These are phyloP conservation scores for Drosophila busckii DNA, from an alignment of 1,140 invertebrate species.

Conservation along the genomic window DNA sequence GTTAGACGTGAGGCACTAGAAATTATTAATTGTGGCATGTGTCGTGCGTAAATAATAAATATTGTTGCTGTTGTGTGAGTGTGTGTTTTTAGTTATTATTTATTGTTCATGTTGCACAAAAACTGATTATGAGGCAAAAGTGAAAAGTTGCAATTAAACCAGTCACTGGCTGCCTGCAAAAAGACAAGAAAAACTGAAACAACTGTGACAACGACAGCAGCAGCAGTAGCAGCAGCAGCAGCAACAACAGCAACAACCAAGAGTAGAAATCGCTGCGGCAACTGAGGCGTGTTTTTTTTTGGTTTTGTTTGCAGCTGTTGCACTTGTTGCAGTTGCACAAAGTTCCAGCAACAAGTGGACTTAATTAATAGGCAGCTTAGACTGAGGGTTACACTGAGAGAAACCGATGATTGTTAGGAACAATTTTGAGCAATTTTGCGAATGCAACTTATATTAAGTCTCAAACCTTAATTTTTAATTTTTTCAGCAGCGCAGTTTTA, in stretches of 20 bases:
- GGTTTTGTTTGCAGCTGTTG: constrained; percentile 11
- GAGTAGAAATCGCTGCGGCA: constrained; percentile 64
- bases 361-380: constrained; percentile 58
- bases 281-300: constrained; percentile 38
- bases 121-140: constrained; percentile 74
- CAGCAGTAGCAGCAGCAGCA: constrained; percentile 25
- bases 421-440: too few species aligned
- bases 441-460: too few species aligned
- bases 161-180: constrained; percentile 61
- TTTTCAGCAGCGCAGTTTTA: constrained; percentile 29
- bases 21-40: constrained; percentile 71
- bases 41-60: constrained; percentile 71
- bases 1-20: constrained; percentile 34
- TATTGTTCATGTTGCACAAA: constrained; percentile 20
- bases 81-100: constrained; percentile 23
- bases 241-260: constrained; percentile 23
- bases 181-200: constrained; percentile 40
- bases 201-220: constrained; percentile 50
- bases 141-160: constrained; percentile 76
- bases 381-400: constrained; percentile 29
- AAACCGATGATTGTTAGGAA: too few species aligned
- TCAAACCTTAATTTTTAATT: too few species aligned
- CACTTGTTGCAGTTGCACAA: constrained; percentile 17
- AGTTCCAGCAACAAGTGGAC: constrained; percentile 58
- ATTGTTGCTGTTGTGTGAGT: constrained; percentile 29